Conservation (phyloP, 2,797 vertebrate genomes). For the Hydrocynus forskahlii region DNA sequence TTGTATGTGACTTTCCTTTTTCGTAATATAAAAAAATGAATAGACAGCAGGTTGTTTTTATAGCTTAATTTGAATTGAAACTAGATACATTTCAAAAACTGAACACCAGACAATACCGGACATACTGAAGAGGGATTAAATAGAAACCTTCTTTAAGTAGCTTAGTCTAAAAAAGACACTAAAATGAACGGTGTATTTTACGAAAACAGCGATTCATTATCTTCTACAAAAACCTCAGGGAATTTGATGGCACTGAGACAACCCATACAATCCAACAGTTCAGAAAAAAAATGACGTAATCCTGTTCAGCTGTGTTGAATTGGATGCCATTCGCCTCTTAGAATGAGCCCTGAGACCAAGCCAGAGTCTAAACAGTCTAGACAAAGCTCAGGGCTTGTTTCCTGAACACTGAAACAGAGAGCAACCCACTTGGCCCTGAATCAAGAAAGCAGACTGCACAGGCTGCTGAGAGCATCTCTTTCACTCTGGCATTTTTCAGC, state of each 20-base stretch:
- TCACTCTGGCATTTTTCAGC: neutral
- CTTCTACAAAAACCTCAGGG: neutral
- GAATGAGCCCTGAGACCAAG: neutral
- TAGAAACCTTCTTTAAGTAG: too few species aligned
- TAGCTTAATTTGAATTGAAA: too few species aligned
- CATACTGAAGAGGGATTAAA: too few species aligned
- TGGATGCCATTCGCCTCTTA: neutral
- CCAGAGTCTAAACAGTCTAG: conserved; percentile 7
- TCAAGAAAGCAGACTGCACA: conserved; percentile 20
- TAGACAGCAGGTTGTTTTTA: too few species aligned
- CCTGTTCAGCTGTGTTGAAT: neutral
- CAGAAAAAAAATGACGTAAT: conserved; percentile 7
- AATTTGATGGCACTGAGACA: neutral
- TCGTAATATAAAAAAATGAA: too few species aligned
- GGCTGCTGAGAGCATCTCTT: conserved; percentile 3
- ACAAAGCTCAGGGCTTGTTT: conserved; percentile 5
- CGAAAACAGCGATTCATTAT: conserved; percentile 1
- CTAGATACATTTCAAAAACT: too few species aligned
- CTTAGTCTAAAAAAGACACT: neutral
- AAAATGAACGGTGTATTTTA: neutral
- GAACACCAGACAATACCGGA: too few species aligned
- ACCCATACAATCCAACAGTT: neutral
- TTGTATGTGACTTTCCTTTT: too few species aligned
- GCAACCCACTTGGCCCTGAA: conserved; percentile 7
- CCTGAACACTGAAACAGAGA: neutral